Conservation (phyloP, 2,113 vertebrate genomes). For the Narcine bancroftii region DNA sequence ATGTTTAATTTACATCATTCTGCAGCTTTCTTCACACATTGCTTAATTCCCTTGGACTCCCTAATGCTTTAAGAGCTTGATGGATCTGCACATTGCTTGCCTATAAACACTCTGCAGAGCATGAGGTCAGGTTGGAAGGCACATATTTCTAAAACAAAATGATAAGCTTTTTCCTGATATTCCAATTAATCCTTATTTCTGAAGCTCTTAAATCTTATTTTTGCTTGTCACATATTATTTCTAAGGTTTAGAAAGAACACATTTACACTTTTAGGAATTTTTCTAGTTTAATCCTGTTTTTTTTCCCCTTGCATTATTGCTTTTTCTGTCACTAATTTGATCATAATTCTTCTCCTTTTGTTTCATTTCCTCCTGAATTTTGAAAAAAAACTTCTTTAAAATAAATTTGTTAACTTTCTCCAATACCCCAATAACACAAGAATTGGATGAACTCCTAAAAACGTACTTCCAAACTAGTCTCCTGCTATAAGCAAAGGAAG, state of each 20-base stretch:
- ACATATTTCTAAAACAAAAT: background rate
- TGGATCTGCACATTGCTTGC: background rate
- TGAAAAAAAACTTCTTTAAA: background rate
- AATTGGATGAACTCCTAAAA: no score
- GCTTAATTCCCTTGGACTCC: background rate
- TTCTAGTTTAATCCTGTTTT: background rate
- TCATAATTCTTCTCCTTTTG: background rate
- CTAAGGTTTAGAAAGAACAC: background rate
- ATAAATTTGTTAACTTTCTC: background rate
- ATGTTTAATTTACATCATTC: background rate
- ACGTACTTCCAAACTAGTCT: no score
- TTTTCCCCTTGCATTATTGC: background rate
- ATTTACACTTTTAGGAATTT: background rate
- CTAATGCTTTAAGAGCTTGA: background rate
- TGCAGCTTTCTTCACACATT: background rate
- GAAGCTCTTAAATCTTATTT: background rate
- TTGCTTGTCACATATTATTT: background rate
- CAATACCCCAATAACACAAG: no score
- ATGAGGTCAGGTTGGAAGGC: background rate
- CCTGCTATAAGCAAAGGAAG: no score
- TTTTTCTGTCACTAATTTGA: background rate
- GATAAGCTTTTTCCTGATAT: background rate
- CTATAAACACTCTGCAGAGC: background rate
- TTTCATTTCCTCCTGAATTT: background rate
- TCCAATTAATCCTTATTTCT: background rate